Percentiles rank a stretch among this genome's conserved stretches.
These are phyloP conservation scores for Carassius auratus DNA, from an alignment of 2,113 vertebrate genomes.

Conservation along the genomic window DNA sequence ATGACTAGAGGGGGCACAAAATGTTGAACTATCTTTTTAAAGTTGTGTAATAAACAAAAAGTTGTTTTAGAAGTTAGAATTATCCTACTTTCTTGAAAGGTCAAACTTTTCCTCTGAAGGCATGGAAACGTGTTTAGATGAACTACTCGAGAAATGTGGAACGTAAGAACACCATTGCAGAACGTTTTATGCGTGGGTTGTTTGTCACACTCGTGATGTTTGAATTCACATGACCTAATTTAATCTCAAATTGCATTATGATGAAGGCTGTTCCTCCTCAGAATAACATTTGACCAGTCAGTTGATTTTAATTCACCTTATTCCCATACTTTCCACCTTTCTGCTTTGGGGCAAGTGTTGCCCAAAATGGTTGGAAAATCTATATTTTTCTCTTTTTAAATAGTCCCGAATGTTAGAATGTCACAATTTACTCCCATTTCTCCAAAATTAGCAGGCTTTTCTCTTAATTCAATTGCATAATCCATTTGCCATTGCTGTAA, in stretches of 20 bases:
- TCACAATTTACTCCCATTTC: background rate
- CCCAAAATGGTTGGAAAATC: background rate
- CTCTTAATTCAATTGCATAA: background rate
- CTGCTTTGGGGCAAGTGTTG: background rate
- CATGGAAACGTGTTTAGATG: constrained; percentile 10
- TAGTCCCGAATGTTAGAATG: background rate
- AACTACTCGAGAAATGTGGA: constrained; percentile 5
- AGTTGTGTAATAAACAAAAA: background rate
- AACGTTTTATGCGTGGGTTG: constrained; percentile 40
- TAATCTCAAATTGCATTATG: constrained; percentile 67
- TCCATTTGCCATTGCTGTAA: background rate
- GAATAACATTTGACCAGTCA: constrained; percentile 64
- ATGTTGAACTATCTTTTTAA: background rate
- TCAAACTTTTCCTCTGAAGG: background rate
- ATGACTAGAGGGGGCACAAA: background rate
- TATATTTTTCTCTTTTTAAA: background rate
- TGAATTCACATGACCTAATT: constrained; percentile 61
- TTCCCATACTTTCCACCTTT: constrained; percentile 36
- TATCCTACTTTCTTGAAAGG: background rate
- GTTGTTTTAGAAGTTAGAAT: background rate
- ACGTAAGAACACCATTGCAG: constrained; percentile 33
- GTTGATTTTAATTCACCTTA: constrained; percentile 62
- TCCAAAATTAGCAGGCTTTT: background rate
- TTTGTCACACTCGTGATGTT: constrained; percentile 60
- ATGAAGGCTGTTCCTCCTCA: constrained; percentile 56